Evolutionary conservation across 1,140 invertebrate genomes (phyloP), one percentile per base, ranked within the genome.

Genomic region (Cotesia glomerata): DNA sequence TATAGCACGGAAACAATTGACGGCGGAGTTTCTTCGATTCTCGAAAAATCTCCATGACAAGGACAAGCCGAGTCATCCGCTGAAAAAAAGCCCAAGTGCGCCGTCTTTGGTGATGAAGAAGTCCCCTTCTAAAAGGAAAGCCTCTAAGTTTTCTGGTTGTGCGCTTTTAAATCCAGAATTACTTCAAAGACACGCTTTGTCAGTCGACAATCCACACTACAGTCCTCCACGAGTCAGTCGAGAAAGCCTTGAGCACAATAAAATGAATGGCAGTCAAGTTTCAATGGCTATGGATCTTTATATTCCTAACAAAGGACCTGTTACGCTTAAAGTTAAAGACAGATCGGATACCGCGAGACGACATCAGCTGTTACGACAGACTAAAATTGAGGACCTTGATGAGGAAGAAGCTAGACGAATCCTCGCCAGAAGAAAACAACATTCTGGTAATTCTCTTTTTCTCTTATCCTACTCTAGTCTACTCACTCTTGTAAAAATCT

Each of bases 201-300:
- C 91, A 13, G 90, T 93, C 67, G 92, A 93, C 78, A 90, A 91
- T 73, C 82, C 89, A 69, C 74, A 86, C 78, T 81, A 88, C 73
- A 87, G 79, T 75, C 81, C 82, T 7, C 82, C 85, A 7, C 83
- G 79, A 73, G 35, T 78, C 34, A 83, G 78, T 68, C 84, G 84
- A 51, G 84, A 88, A 58, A 88, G 87, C 74, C 79, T 89, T 75
- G 87, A 90, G 61, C 85, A 88, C 7, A 82, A 86, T 74, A 85
- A 90, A 58, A 88, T 88, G 75, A 89, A 86, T 76, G 91, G 88
- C 51, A 92, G 89, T 74, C 92, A 91, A 83, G 91, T 87, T 26
- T 92, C 93, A 0, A 90, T 94, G 89, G 91, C 91, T 4, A 87
- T 94, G 87, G 92, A 94, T 80, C 80, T 93, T 54, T 92, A 93